Percentiles rank a stretch among this genome's conserved stretches.
phyloP scores from a whole-genome alignment of 2,113 vertebrate genomes.

The Potamarius usumacintae region DNA sequence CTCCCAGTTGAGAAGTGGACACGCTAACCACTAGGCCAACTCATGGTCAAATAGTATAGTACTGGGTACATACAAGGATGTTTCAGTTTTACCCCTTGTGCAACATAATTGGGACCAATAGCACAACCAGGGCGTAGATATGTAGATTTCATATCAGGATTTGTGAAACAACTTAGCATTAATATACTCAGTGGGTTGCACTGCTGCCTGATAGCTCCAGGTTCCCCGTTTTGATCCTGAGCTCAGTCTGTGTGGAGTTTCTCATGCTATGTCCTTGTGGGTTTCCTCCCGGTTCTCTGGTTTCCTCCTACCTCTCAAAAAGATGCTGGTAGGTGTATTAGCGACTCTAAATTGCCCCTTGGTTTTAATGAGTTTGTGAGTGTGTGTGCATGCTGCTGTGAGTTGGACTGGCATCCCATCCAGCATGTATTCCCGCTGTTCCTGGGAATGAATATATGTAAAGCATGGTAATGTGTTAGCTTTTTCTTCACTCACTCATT shows the following conservation, averaged over 20 bases:
- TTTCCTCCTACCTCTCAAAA: neutral
- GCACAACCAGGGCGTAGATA: too few species aligned
- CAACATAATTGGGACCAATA: too few species aligned
- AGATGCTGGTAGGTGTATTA: neutral
- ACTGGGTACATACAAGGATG: too few species aligned
- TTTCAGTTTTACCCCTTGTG: too few species aligned
- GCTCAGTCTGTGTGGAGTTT: neutral
- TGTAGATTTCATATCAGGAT: neutral
- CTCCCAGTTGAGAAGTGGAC: too few species aligned
- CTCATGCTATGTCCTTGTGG: neutral
- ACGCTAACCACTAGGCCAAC: too few species aligned
- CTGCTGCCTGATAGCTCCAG: neutral
- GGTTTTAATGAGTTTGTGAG: neutral
- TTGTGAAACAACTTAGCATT: neutral
- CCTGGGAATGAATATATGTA: neutral
- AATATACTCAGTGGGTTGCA: neutral
- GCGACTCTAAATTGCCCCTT: neutral
- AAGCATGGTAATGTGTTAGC: neutral
- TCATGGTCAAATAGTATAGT: too few species aligned
- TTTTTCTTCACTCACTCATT: neutral
- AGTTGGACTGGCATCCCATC: neutral
- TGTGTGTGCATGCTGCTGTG: neutral
- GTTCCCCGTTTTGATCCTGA: neutral
- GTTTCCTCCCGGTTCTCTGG: neutral
- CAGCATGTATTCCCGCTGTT: neutral